Evolutionary conservation across 1,140 invertebrate species (phyloP).

Genomic region (Anastrepha ludens): DNA sequence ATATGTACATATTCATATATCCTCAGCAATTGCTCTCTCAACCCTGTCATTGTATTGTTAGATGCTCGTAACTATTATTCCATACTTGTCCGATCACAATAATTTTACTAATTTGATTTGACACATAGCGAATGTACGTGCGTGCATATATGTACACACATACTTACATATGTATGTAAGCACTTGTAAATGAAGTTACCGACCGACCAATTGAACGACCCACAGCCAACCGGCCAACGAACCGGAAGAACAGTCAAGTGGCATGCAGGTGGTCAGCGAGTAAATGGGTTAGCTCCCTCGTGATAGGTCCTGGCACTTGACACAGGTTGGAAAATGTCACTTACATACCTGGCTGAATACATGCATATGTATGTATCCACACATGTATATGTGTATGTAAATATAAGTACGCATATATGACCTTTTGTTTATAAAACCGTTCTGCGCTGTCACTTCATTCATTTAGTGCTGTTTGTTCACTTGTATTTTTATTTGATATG

Average conservation of each 20-base stretch:
- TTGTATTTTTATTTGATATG: not conserved
- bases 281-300: not conserved
- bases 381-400: not conserved
- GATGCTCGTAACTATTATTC: not conserved
- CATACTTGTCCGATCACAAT: slow-evolving; percentile 6
- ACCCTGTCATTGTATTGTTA: not conserved
- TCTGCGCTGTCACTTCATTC: not conserved
- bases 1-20: no score
- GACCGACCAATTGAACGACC: not conserved
- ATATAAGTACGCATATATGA: not conserved
- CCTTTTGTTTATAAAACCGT: not conserved
- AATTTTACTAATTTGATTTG: slow-evolving; percentile 34
- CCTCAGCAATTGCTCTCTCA: not conserved
- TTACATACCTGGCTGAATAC: slow-evolving; percentile 30
- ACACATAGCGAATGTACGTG: not conserved
- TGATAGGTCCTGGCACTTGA: not conserved
- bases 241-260: not conserved
- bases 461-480: not conserved
- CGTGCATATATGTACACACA: not conserved
- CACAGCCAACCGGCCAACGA: not conserved
- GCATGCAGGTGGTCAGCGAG: not conserved
- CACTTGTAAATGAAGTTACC: not conserved
- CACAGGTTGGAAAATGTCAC: slow-evolving; percentile 19
- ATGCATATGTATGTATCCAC: not conserved
- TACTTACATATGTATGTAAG: no score